Conservation (phyloP, 2,113 vertebrate species). For the Calidris pygmaea region DNA sequence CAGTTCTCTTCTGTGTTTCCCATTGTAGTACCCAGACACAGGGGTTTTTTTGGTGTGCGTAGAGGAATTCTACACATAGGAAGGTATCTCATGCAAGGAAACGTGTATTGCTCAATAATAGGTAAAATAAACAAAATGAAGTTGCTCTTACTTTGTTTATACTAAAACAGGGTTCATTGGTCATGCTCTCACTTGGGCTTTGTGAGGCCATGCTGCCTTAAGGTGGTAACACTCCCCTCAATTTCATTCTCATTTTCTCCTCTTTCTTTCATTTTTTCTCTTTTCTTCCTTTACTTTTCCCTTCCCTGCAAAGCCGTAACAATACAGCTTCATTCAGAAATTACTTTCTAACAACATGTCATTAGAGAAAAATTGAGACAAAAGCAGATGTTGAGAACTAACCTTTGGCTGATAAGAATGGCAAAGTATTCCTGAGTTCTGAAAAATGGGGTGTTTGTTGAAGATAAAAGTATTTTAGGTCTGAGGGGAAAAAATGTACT, state of each 20-base stretch:
- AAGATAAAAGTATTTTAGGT: background rate
- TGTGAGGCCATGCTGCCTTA: background rate
- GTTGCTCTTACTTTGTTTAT: background rate
- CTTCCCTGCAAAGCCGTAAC: background rate
- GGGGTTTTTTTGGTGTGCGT: fast-evolving
- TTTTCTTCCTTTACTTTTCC: background rate
- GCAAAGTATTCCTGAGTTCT: background rate
- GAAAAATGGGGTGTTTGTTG: background rate
- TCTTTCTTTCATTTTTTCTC: background rate
- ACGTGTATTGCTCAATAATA: background rate
- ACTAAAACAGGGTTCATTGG: background rate
- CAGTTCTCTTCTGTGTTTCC: background rate
- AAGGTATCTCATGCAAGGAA: background rate
- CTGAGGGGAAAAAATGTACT: background rate
- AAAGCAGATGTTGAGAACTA: background rate
- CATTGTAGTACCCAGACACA: background rate
- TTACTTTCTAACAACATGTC: background rate
- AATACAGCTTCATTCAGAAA: background rate
- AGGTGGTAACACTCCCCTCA: fast-evolving
- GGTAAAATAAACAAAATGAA: background rate
- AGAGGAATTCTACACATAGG: background rate
- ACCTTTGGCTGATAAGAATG: background rate
- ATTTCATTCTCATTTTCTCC: background rate
- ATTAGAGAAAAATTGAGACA: background rate
- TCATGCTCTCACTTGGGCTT: background rate